Evolutionary conservation across 2,113 vertebrate species (phyloP).

Genomic region (Campylorhamphus procurvoides): DNA sequence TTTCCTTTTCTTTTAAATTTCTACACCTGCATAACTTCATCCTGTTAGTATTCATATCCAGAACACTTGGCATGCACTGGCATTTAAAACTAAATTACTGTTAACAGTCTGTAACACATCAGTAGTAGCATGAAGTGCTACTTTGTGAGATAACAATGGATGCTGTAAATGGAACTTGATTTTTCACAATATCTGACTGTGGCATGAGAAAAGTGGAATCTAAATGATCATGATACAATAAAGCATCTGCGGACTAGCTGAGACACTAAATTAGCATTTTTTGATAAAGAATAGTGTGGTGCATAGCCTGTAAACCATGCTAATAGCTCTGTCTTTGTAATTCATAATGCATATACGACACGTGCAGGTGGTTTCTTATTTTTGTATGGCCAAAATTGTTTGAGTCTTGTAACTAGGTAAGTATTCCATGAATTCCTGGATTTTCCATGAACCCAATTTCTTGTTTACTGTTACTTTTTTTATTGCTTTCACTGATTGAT

Average conservation of each 20-base stretch:
- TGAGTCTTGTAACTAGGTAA: neutral
- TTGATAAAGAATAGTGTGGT: constrained; percentile 14
- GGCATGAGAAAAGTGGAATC: constrained; percentile 54
- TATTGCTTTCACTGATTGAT: neutral
- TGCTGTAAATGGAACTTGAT: constrained; percentile 69
- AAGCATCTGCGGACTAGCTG: constrained; percentile 33
- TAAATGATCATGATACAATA: constrained; percentile 58
- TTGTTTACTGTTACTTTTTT: neutral
- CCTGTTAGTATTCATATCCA: constrained; percentile 56
- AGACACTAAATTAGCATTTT: constrained; percentile 44
- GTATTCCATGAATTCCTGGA: neutral
- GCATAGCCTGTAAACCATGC: neutral
- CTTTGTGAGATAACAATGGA: constrained; percentile 64
- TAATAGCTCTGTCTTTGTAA: constrained; percentile 12
- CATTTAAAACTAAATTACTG: constrained; percentile 67
- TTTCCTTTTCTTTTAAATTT: neutral
- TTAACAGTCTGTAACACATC: constrained; percentile 63
- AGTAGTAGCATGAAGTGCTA: constrained; percentile 54
- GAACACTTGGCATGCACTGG: constrained; percentile 41
- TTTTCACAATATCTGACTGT: constrained; percentile 60
- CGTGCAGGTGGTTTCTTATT: constrained; percentile 18
- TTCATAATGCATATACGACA: neutral
- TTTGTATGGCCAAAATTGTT: neutral
- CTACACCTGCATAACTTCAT: constrained; percentile 54
- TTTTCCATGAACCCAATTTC: neutral